These are phyloP conservation scores for Gymnothorax reevesii DNA, from an alignment of 2,797 vertebrate species.

Conservation along the genomic window DNA sequence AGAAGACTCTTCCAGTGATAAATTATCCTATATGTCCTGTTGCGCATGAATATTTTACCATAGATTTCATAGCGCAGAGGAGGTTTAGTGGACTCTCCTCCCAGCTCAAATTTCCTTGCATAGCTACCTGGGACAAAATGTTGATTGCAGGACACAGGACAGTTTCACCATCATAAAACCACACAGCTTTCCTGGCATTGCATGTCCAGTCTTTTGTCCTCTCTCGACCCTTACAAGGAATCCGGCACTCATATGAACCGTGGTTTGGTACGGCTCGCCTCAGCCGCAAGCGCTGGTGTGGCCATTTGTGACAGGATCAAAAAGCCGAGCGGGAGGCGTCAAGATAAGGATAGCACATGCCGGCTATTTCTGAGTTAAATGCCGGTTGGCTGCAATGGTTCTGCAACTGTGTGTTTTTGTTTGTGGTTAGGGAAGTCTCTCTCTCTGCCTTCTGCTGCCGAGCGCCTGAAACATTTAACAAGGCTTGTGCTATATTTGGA, in stretches of 20 bases:
- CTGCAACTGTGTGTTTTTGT: constrained; percentile 41
- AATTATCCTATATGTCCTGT: not conserved
- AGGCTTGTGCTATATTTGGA: constrained; percentile 72
- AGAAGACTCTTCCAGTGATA: not conserved
- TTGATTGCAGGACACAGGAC: constrained; percentile 26
- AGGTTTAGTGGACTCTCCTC: not conserved
- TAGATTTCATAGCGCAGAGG: constrained; percentile 3
- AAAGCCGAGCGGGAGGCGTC: constrained; percentile 19
- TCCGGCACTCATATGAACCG: constrained; percentile 27
- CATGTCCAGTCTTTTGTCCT: constrained; percentile 35
- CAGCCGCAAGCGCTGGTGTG: not conserved
- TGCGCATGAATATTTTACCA: not conserved
- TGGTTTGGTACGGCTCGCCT: not conserved
- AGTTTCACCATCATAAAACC: constrained; percentile 37
- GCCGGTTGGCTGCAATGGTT: constrained; percentile 29
- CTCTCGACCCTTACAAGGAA: constrained; percentile 12
- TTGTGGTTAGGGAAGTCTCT: constrained; percentile 43
- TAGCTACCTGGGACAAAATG: constrained; percentile 1
- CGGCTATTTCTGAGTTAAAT: constrained; percentile 25
- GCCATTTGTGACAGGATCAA: not conserved
- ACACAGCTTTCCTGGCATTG: constrained; percentile 33
- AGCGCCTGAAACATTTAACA: constrained; percentile 76
- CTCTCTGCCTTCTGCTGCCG: constrained; percentile 45
- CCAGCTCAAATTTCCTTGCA: not conserved
- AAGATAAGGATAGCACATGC: constrained; percentile 29